Base-by-base conservation (phyloP, 2,797 vertebrate genomes). In the Lithobates sylvaticus region DNA sequence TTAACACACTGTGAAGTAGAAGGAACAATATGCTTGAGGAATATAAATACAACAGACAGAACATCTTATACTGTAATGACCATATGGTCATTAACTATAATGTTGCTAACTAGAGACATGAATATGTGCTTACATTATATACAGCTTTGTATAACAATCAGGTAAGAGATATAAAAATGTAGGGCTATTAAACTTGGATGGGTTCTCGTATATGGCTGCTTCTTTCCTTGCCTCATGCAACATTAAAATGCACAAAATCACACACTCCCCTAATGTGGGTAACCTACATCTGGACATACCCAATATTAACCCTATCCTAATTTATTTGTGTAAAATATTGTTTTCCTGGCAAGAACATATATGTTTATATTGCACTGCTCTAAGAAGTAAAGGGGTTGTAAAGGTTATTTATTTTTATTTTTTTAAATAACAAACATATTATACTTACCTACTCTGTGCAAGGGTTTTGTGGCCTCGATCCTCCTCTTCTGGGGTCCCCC, bases 1-100 rank as follows among this genome's bases (percentile, higher is more conserved):
- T 95, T 94, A 96, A 94, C 94, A 95, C 92, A 95, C 94, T 94
- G 94, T 96, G 95, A 97, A 96, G 96, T 96, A 95, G 95, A 96
- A 96, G 95, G 96, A 97, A 97, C 97, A 97, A 97, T 97, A 97
- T 98, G 97, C 95, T 97, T 91, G 94, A 94, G 94, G 96, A 98
- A 98, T 97, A 97, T 96, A 97, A 97, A 97, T 96, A 97, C 95
- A 94, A 95, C 94, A 96, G 95, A 94, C 93, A 95, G 94, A 94
- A 95, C 95, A 95, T 94, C 95, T 94, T 94, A 95, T 92, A 94
- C 92, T 92, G 95, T 94, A 95, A 96, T 97, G 96, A 96, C 97
- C 96, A 98, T 97, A 97, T 97, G 97, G 96, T 95, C 94, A 95
- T 94, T 96, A 96, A 97, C 96, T 96, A 95, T 96, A 97, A 96